Evolutionary conservation across 1,140 invertebrate species (phyloP).

Genomic region (Whitmania pigra): DNA sequence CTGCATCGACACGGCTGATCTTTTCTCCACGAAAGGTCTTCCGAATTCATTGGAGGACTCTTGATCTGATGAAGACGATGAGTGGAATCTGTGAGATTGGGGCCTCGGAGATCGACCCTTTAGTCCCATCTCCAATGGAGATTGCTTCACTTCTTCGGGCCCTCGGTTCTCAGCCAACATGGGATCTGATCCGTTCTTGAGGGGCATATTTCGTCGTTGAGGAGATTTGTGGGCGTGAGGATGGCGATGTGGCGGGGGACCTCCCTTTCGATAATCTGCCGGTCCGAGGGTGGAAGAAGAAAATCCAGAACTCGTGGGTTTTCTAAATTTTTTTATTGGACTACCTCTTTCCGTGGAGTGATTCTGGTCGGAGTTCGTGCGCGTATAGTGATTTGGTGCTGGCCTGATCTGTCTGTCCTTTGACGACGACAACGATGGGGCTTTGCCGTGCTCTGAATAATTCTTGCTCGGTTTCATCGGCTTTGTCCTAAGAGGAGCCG

Average conservation of each 20-base stretch:
- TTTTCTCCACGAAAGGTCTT: neutral
- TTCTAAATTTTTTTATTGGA: slow-evolving; percentile 1
- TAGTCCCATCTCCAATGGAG: neutral
- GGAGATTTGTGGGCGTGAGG: neutral
- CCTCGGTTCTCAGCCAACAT: neutral
- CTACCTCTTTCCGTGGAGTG: too few relatives aligned
- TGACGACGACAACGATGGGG: too few relatives aligned
- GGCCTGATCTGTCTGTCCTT: too few relatives aligned
- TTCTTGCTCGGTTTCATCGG: too few relatives aligned
- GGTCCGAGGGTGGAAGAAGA: too few relatives aligned
- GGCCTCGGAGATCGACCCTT: neutral
- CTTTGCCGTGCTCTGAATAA: too few relatives aligned
- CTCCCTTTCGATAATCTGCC: too few relatives aligned
- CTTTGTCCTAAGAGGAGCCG: too few relatives aligned
- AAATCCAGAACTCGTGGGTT: neutral
- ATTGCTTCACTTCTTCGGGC: neutral
- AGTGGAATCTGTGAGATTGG: neutral
- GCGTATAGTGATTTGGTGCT: too few relatives aligned
- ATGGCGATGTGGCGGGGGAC: too few relatives aligned
- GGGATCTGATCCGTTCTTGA: neutral
- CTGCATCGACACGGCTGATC: slow-evolving; percentile 7
- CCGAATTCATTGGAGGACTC: neutral
- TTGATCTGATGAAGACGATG: neutral
- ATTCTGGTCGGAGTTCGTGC: too few relatives aligned
- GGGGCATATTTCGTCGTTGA: neutral